A percentile compares a stretch with the other conserved stretches of the same genome.
These are phyloP conservation scores for Palythoa grandis DNA, from an alignment of 92 coral and sea anemone species.

Conservation along the genomic window DNA sequence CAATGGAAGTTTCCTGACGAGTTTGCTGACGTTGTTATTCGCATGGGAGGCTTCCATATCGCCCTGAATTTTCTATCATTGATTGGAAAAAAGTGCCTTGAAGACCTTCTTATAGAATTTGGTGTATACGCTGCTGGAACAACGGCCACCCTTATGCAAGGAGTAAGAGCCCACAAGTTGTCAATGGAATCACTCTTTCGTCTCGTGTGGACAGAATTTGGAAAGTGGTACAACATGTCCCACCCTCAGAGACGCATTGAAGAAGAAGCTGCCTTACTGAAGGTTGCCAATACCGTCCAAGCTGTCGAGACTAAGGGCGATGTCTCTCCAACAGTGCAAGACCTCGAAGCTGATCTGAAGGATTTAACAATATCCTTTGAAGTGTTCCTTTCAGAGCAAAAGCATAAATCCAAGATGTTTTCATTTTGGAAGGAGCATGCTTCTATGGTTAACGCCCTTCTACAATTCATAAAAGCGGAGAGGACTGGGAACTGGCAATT, in stretches of 20 bases:
- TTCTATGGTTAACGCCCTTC: slow-evolving; percentile 43
- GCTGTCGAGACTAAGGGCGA: slow-evolving; percentile 1
- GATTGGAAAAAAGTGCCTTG: slow-evolving; percentile 51
- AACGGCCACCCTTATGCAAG: slow-evolving; percentile 55
- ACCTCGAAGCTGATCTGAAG: slow-evolving; percentile 25
- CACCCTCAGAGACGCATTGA: slow-evolving; percentile 10
- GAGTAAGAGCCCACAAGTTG: slow-evolving; percentile 60
- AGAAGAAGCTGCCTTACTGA: not conserved
- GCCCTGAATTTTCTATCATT: slow-evolving; percentile 56
- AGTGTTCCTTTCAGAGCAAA: slow-evolving; percentile 29
- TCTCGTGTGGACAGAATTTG: slow-evolving; percentile 53
- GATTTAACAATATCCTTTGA: not conserved
- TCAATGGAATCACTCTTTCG: slow-evolving; percentile 55
- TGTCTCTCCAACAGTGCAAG: slow-evolving; percentile 14
- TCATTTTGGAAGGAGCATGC: slow-evolving; percentile 61
- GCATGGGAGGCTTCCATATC: slow-evolving; percentile 75
- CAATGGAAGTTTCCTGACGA: slow-evolving; percentile 57
- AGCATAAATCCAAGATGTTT: slow-evolving; percentile 51
- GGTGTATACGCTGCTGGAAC: slow-evolving; percentile 68
- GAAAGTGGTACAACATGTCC: slow-evolving; percentile 8
- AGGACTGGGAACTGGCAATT: slow-evolving; percentile 61
- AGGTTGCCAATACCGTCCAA: slow-evolving; percentile 4
- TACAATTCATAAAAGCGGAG: slow-evolving; percentile 65
- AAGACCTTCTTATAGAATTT: slow-evolving; percentile 66
- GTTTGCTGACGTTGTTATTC: slow-evolving; percentile 55